Evolutionary conservation across 1,140 invertebrate genomes (phyloP).

Genomic region (Neodiprion pinetum): DNA sequence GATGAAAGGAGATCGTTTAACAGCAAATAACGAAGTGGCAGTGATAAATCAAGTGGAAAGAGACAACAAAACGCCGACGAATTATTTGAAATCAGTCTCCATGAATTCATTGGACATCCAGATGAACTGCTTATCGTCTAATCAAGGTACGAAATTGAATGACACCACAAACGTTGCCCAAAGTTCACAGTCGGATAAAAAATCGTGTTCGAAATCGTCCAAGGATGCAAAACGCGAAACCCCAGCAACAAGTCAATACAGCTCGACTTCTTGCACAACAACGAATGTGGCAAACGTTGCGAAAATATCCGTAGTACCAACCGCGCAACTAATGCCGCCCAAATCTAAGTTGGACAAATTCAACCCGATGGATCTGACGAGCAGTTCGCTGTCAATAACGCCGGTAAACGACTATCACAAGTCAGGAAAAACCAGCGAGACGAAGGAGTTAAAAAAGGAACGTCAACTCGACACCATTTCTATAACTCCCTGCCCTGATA

Average conservation of each 20-base stretch:
- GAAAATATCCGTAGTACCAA: slow-evolving; percentile 50
- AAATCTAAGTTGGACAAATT: slow-evolving; percentile 46
- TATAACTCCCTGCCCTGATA: slow-evolving; percentile 49
- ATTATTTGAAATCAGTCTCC: slow-evolving; percentile 31
- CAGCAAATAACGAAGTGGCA: background rate
- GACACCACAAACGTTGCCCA: slow-evolving; percentile 28
- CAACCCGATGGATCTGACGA: slow-evolving; percentile 48
- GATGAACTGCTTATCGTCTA: slow-evolving; percentile 26
- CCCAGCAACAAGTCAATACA: slow-evolving; percentile 24
- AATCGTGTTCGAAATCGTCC: slow-evolving; percentile 40
- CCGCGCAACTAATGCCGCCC: slow-evolving; percentile 42
- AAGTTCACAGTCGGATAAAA: background rate
- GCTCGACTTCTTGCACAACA: slow-evolving; percentile 12
- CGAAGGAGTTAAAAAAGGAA: slow-evolving; percentile 43
- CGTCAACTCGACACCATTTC: slow-evolving; percentile 44
- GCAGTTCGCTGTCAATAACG: slow-evolving; percentile 53
- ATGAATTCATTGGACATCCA: slow-evolving; percentile 30
- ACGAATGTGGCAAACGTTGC: slow-evolving; percentile 32
- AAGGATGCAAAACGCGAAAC: slow-evolving; percentile 19
- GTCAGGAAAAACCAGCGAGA: slow-evolving; percentile 33
- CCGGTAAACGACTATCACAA: slow-evolving; percentile 54
- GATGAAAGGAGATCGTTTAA: background rate
- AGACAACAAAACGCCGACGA: slow-evolving; percentile 26
- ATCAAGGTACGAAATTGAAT: slow-evolving; percentile 29
- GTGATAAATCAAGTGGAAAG: too few species aligned